Evolutionary conservation across 1,140 invertebrate species (phyloP), one percentile per base, ranked within the genome.

Genomic region (Cherax destructor): DNA sequence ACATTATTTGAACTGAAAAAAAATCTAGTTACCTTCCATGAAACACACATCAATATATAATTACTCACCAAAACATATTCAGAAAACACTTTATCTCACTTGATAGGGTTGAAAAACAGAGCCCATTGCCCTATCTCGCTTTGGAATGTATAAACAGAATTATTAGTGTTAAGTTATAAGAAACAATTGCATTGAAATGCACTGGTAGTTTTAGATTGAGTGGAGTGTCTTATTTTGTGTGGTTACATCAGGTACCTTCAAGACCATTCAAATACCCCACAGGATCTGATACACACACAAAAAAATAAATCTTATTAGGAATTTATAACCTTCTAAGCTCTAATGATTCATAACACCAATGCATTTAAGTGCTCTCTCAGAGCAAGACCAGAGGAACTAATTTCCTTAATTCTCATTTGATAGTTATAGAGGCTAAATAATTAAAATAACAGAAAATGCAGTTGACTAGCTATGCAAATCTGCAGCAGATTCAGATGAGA

Each of bases 391-490:
- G 21, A 88, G 77, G 72, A 77, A 86, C 49, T 21, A 56, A 41
- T 30, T 83, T 74, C 6, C 9, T 6, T 74, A 74, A 74, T 30
- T 74, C 69, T 74, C 69, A 81, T 56, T 52, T 81, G 50, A 52
- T 59, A 56, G 56, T 10, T 30, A 30, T 24, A 30, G 50, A 24
- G 50, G 50, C 65, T 72, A n/a, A 74, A 24, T 69, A 65, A 49
- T 81, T 88, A 49, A 61, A 88, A 72, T 74, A 65, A 52, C 72
- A 83, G 56, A 59, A 90, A 84, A 84, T 90, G 88, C 88, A 90
- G 80, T 83, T 84, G 81, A 90, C 81, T 90, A 90, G 88, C 74
- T 61, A 90, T 84, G 52, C 77, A 91, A 56, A 69, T 91, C 83
- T 91, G 89, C 89, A 91, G 84, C 52, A 83, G 79, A 74, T 49